phyloP scores from a whole-genome alignment of 2,888 invertebrate species.

The Pasiphila rectangulata region DNA sequence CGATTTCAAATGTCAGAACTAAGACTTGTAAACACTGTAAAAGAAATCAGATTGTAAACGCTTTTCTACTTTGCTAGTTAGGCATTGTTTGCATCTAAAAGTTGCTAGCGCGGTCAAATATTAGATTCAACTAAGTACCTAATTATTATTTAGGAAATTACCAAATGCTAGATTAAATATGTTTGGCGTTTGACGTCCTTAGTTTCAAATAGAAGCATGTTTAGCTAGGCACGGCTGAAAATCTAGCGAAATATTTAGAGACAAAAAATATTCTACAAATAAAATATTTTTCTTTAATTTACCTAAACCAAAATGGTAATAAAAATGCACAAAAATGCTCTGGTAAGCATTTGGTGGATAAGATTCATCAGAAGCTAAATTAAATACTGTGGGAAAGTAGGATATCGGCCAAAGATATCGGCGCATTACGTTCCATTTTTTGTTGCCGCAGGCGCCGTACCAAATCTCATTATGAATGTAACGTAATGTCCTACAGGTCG shows the following conservation, averaged over 20 bases:
- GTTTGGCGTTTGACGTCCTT: slow-evolving; percentile 21
- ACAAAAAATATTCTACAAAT: background rate
- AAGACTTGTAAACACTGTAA: background rate
- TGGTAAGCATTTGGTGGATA: background rate
- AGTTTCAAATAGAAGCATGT: slow-evolving; percentile 14
- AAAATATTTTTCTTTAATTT: no score
- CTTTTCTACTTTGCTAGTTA: no score
- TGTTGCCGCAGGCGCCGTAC: no score
- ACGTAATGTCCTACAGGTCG: no score
- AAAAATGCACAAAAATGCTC: slow-evolving; percentile 4
- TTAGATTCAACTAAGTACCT: background rate
- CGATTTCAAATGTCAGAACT: no score
- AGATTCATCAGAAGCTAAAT: background rate
- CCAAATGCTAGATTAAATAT: slow-evolving; percentile 25
- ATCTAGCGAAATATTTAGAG: background rate
- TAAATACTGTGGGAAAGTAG: no score
- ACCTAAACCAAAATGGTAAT: no score
- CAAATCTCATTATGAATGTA: no score
- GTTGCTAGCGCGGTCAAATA: slow-evolving; percentile 1
- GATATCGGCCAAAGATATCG: no score
- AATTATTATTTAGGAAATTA: slow-evolving; percentile 17
- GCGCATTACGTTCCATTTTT: no score
- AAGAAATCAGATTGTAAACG: no score
- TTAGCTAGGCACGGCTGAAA: background rate
- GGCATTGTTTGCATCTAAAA: no score